Conservation (phyloP, 2,113 vertebrate species). For the Prunella fulvescens region DNA sequence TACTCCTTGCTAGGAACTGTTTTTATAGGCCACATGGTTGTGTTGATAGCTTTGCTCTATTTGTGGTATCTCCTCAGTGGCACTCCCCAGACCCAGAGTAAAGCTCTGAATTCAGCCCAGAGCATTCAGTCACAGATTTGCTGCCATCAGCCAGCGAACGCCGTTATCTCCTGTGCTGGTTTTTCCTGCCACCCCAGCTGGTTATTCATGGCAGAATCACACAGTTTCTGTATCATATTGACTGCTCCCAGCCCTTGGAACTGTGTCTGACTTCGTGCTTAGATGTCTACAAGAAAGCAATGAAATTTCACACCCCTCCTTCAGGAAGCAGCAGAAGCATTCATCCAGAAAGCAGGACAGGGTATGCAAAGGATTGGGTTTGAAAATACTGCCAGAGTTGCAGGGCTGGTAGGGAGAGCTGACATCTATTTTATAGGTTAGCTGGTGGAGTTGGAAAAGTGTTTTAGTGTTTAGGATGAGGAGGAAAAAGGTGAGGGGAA, state of each 20-base stretch:
- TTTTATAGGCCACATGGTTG: fast-evolving
- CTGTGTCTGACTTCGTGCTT: slow-evolving; percentile 3
- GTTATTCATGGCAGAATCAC: slow-evolving; percentile 35
- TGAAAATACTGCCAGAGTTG: background rate
- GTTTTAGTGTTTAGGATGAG: background rate
- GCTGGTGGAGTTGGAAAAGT: background rate
- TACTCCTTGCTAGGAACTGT: background rate
- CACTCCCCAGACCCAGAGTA: background rate
- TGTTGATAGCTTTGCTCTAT: background rate
- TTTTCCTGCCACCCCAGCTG: slow-evolving; percentile 25
- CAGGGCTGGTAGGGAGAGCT: background rate
- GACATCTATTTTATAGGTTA: background rate
- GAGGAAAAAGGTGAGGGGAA: background rate
- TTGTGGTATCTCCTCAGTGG: background rate
- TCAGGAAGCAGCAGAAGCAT: slow-evolving; percentile 9
- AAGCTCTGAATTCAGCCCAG: background rate
- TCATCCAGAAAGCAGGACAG: slow-evolving; percentile 16
- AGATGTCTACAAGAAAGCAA: background rate
- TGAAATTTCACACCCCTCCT: slow-evolving; percentile 31
- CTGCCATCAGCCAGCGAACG: background rate
- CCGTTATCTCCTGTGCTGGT: slow-evolving; percentile 38
- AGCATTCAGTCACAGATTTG: background rate
- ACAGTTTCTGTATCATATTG: background rate
- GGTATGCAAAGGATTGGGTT: background rate
- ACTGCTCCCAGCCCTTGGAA: slow-evolving; percentile 17